Evolutionary conservation across 2,113 vertebrate species (phyloP), one percentile per base, ranked within the genome.

Genomic region (Talpa occidentalis): DNA sequence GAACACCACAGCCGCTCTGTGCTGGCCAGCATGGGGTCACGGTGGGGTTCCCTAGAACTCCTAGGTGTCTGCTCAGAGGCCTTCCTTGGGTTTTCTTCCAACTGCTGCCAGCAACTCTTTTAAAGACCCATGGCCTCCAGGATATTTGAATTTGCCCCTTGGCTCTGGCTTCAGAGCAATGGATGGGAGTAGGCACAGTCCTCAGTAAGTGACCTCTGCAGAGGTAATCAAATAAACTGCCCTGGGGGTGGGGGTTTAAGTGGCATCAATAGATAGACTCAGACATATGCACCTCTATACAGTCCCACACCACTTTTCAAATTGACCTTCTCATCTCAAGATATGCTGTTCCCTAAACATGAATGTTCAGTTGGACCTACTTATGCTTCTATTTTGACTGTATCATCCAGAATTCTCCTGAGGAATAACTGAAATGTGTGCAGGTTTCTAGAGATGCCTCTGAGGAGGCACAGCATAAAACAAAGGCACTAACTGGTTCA

Each of bases 161-260:
- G 94, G 90, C 95, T 96, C 98, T 98, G 92, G 93, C 97, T 97
- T 97, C 95, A 95, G 97, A 83, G 84, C 94, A 93, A 96, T 96
- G 97, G 97, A 97, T 98, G 97, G 96, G 12, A 95, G 96, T 97
- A 93, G 93, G 96, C 97, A 97, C 89, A 95, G 97, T 93, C 96
- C 97, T 97, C 97, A 96, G 98, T 82, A 69, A 94, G 96, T 98
- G 98, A 98, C 97, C 98, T 97, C 95, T 97, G 93, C 62, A 95
- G 91, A 78, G 88, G 91, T 97, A 98, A 98, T 98, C 96, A 97
- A 97, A 98, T 96, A 97, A 97, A 97, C 91, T 97, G 97, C 96
- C 95, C 94, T 97, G 96, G 95, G 95, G 22, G 19, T 56, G 85
- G 94, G 94, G 88, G 83, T 94, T 97, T 98, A 98, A 98, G 98